Percentiles rank a stretch among this genome's conserved stretches.
Conservation (phyloP, 2,113 vertebrate species). For the Megaceryle torquata region DNA sequence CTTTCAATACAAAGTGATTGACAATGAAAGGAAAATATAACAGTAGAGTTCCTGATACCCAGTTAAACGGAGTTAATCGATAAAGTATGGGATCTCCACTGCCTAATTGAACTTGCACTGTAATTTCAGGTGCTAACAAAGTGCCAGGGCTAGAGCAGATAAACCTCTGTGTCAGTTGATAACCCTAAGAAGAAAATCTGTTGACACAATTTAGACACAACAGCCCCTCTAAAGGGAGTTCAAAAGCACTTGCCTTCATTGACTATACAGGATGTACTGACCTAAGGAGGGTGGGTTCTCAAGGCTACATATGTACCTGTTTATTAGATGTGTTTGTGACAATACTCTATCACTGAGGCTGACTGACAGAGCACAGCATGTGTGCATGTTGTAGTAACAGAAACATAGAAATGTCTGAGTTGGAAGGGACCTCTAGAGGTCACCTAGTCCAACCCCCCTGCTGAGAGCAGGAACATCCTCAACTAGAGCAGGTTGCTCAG, state of each 20-base stretch:
- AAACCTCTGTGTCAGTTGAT: not conserved
- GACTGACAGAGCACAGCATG: not conserved
- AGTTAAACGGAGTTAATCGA: not conserved
- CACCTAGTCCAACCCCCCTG: too few relatives aligned
- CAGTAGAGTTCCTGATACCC: not conserved
- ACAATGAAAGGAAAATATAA: not conserved
- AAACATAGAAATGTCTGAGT: too few relatives aligned
- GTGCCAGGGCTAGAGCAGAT: not conserved
- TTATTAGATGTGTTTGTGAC: not conserved
- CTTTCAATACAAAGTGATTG: not conserved
- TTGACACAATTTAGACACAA: not conserved
- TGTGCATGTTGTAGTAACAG: not conserved
- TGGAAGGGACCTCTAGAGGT: too few relatives aligned
- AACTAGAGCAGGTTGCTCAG: too few relatives aligned
- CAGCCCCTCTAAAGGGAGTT: not conserved
- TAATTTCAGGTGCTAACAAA: not conserved
- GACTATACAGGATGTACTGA: not conserved
- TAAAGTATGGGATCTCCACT: not conserved
- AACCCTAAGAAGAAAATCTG: not conserved
- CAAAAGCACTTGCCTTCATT: not conserved
- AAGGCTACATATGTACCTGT: not conserved
- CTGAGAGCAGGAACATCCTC: too few relatives aligned
- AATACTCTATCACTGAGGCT: not conserved
- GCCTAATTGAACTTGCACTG: not conserved
- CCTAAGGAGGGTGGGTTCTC: not conserved